These are phyloP conservation scores for Ascaphus truei DNA, from an alignment of 2,113 vertebrate species.

Conservation along the genomic window DNA sequence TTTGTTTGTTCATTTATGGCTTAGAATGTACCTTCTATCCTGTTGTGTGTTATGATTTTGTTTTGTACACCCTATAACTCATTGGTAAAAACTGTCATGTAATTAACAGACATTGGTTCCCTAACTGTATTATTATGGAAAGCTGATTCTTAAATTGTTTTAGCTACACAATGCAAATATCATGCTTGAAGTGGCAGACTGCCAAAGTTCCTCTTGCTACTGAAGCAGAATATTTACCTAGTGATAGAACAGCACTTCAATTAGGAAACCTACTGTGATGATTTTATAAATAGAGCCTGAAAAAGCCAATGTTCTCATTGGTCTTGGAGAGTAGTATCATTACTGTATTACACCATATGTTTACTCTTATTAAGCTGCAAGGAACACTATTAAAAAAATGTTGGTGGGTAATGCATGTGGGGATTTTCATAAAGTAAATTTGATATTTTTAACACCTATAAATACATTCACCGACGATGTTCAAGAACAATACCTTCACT, in stretches of 20 bases:
- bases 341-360: not conserved
- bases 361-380: not conserved
- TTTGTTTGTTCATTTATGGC: too few species aligned
- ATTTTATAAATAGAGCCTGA: slow-evolving; percentile 26
- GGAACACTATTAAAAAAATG: too few species aligned
- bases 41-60: too few species aligned
- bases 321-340: not conserved
- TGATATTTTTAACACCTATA: too few species aligned
- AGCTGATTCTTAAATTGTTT: slow-evolving; percentile 14
- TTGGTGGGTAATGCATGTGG: not conserved
- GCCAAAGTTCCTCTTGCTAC: slow-evolving; percentile 17
- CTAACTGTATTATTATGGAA: slow-evolving; percentile 4
- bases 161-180: not conserved
- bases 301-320: slow-evolving; percentile 10
- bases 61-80: too few species aligned
- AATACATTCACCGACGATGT: too few species aligned
- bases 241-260: slow-evolving; percentile 26
- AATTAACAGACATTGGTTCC: not conserved
- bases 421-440: not conserved
- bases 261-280: slow-evolving; percentile 27
- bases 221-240: slow-evolving; percentile 34
- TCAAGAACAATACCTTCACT: too few species aligned
- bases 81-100: not conserved
- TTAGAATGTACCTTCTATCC: too few species aligned
- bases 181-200: slow-evolving; percentile 20